A percentile compares a stretch with the other conserved stretches of the same genome.
Evolutionary conservation across 2,113 vertebrate species (phyloP).

Genomic region (Puma concolor): DNA sequence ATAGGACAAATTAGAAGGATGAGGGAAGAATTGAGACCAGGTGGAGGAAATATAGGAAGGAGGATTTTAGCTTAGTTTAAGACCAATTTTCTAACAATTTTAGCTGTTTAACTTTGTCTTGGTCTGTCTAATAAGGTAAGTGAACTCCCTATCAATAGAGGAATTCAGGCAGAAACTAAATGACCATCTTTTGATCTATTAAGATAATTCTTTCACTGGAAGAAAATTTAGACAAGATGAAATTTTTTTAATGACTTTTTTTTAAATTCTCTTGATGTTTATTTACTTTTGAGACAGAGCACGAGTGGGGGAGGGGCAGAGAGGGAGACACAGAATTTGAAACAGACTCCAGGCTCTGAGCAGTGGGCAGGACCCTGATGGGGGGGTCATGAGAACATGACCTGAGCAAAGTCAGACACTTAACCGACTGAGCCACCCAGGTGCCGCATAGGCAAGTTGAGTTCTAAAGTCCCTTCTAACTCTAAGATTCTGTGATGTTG

Average conservation of each 20-base stretch:
- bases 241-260: too few relatives aligned
- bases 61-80: not conserved
- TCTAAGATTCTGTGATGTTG: not conserved
- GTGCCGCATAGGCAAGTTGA: not conserved
- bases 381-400: too few relatives aligned
- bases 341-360: too few relatives aligned
- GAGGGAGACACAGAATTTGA: too few relatives aligned
- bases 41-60: not conserved
- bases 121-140: not conserved
- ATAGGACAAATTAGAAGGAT: not conserved
- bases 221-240: slow-evolving; percentile 25
- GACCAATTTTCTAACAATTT: not conserved
- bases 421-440: too few relatives aligned
- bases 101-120: not conserved
- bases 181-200: not conserved
- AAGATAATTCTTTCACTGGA: not conserved
- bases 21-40: not conserved
- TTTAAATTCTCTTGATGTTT: too few relatives aligned
- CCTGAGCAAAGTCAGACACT: too few relatives aligned
- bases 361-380: too few relatives aligned
- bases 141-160: not conserved
- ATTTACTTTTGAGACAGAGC: too few relatives aligned
- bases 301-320: too few relatives aligned
- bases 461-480: not conserved
- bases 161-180: slow-evolving; percentile 39